phyloP scores from a whole-genome alignment of 2,797 vertebrate genomes.

The Triplophysa bombifrons region DNA sequence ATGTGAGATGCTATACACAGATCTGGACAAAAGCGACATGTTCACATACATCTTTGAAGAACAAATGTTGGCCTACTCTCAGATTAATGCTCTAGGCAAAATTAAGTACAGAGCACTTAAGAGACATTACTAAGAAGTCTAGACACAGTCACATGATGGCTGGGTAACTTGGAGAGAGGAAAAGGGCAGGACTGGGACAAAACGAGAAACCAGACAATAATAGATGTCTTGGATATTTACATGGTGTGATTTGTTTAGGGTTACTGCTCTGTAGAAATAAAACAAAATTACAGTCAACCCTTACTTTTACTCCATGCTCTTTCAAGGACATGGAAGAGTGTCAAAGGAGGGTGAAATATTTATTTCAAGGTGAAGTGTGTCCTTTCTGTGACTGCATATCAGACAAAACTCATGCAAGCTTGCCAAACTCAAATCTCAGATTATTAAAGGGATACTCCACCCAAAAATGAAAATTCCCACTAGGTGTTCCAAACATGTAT shows the following conservation, averaged over 20 bases:
- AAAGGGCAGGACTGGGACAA: no score
- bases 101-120: conserved; percentile 29
- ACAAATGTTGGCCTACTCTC: conserved; percentile 35
- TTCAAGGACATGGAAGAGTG: no score
- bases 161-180: background rate
- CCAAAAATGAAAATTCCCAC: no score
- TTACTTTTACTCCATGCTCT: no score
- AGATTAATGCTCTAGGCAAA: conserved; percentile 8
- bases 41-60: conserved; percentile 7
- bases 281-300: no score
- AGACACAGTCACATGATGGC: conserved; percentile 39
- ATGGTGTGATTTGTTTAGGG: background rate
- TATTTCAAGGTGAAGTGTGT: background rate
- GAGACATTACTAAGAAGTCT: conserved; percentile 50
- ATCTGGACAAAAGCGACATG: conserved; percentile 10
- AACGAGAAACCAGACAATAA: background rate
- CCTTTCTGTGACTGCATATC: background rate
- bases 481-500: no score
- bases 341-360: background rate
- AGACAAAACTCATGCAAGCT: no score
- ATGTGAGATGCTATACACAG: background rate
- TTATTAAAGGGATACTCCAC: no score
- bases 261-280: background rate
- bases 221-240: background rate
- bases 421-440: background rate